phyloP scores from a whole-genome alignment of 2,797 vertebrate species.

The Notolabrus celidotus region DNA sequence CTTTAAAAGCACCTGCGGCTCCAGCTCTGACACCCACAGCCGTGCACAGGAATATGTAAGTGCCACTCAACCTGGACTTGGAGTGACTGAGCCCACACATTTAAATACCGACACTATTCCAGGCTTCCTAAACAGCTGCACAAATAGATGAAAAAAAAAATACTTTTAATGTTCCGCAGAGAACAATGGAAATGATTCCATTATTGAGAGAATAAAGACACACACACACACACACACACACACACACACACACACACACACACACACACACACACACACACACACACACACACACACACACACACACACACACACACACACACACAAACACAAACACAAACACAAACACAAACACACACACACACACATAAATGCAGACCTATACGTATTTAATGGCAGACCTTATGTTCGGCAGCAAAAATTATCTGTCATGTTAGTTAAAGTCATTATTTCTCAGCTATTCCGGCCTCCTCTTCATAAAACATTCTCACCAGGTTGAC shows the following conservation, averaged over 20 bases:
- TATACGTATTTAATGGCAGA: background rate
- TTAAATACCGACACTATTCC: conserved; percentile 54
- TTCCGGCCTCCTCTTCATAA: too few species aligned
- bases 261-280: background rate
- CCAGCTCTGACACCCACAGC: conserved; percentile 72
- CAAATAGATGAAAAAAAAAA: conserved; percentile 43
- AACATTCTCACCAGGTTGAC: too few species aligned
- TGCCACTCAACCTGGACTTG: conserved; percentile 71
- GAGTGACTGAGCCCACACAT: conserved; percentile 67
- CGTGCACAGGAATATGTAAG: conserved; percentile 56
- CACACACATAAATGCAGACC: too few species aligned
- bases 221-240: too few species aligned
- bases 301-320: too few species aligned
- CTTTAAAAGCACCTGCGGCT: conserved; percentile 70
- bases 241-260: background rate
- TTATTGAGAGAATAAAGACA: conserved; percentile 20
- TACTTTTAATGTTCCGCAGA: conserved; percentile 34
- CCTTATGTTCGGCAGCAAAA: background rate
- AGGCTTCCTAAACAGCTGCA: conserved; percentile 50
- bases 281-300: background rate
- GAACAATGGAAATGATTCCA: conserved; percentile 35
- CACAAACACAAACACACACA: background rate
- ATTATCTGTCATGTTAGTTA: background rate
- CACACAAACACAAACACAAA: too few species aligned
- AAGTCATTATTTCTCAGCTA: conserved; percentile 7